A percentile compares a stretch with the other conserved stretches of the same genome.
These are phyloP conservation scores for Drosophila lutescens DNA, from an alignment of 2,888 invertebrate species.

Conservation along the genomic window DNA sequence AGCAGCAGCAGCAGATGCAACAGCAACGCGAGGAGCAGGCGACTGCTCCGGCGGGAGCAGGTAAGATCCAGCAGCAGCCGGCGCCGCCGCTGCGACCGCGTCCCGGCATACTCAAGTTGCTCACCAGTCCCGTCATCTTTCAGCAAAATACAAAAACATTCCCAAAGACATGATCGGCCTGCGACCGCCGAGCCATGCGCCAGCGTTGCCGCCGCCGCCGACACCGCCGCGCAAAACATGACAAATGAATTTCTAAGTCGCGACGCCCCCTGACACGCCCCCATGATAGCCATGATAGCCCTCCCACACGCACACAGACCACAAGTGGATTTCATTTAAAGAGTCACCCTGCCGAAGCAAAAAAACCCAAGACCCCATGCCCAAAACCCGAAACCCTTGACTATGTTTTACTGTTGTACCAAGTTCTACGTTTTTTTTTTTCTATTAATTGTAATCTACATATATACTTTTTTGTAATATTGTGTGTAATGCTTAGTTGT, in stretches of 20 bases:
- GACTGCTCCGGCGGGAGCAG: constrained; percentile 59
- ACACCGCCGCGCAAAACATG: constrained; percentile 84
- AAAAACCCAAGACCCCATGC: background rate
- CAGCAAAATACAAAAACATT: constrained; percentile 85
- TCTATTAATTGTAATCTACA: constrained; percentile 31
- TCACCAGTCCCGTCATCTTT: constrained; percentile 83
- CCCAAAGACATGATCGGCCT: constrained; percentile 84
- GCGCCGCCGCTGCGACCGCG: constrained; percentile 76
- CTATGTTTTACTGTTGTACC: constrained; percentile 37
- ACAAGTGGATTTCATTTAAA: constrained; percentile 24
- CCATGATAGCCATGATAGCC: background rate
- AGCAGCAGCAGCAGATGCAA: constrained; percentile 26
- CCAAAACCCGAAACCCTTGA: background rate
- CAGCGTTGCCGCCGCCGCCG: constrained; percentile 75
- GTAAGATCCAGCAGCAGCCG: constrained; percentile 72
- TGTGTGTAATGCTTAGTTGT: constrained; percentile 42
- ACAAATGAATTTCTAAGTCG: constrained; percentile 83
- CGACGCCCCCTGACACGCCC: constrained; percentile 1
- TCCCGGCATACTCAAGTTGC: constrained; percentile 83
- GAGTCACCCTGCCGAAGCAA: constrained; percentile 9
- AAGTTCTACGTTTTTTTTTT: constrained; percentile 20
- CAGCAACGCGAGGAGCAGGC: constrained; percentile 40
- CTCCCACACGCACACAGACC: constrained; percentile 36
- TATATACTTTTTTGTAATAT: constrained; percentile 35
- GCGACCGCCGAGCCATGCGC: constrained; percentile 65